Percentiles rank a stretch among this genome's conserved stretches.
phyloP scores from a whole-genome alignment of 2,113 vertebrate species.

The Ibidorhyncha struthersii region DNA sequence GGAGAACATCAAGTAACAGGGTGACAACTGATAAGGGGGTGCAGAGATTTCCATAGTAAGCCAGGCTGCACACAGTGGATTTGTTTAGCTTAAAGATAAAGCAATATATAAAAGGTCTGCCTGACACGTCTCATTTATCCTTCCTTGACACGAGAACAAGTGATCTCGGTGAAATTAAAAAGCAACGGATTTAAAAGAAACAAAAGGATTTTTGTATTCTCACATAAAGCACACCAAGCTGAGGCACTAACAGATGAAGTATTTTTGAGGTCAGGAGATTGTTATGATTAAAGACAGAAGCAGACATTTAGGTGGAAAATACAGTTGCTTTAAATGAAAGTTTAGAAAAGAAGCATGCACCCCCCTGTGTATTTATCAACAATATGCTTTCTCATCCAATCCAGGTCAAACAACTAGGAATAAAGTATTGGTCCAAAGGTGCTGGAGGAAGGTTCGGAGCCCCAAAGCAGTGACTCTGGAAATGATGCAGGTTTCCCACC shows the following conservation, averaged over 20 bases:
- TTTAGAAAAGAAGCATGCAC: not conserved
- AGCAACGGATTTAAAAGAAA: not conserved
- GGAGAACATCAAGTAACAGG: not conserved
- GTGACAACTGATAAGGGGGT: not conserved
- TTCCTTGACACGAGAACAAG: not conserved
- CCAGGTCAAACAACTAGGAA: not conserved
- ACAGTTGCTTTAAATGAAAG: not conserved
- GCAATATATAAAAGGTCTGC: not conserved
- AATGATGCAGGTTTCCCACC: not conserved
- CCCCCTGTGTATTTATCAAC: not conserved
- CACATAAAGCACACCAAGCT: not conserved
- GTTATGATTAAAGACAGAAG: not conserved
- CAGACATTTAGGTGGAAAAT: not conserved
- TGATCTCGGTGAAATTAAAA: not conserved
- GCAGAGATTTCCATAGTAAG: slow-evolving; percentile 1
- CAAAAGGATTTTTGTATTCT: not conserved
- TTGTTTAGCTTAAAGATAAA: slow-evolving; percentile 20
- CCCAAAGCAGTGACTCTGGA: not conserved
- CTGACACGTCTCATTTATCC: slow-evolving; percentile 10
- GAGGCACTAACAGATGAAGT: not conserved
- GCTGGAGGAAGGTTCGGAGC: not conserved
- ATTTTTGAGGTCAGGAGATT: not conserved
- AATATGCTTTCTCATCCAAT: not conserved
- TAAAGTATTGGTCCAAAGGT: not conserved
- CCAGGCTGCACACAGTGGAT: not conserved